phyloP scores from a whole-genome alignment of 1,140 invertebrate genomes.

The Zelostemma sp. region DNA sequence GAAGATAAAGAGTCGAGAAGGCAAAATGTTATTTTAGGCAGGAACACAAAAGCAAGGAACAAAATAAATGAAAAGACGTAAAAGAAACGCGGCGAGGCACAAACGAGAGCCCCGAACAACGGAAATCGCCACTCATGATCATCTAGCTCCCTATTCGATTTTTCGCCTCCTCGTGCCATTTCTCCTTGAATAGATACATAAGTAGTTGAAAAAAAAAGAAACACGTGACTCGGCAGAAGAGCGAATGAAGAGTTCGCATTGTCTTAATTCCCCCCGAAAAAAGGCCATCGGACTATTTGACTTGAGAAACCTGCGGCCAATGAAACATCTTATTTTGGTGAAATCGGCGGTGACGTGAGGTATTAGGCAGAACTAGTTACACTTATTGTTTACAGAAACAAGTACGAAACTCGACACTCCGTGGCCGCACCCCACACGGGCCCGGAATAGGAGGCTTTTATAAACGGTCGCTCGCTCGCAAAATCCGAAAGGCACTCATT shows the following conservation, averaged over 20 bases:
- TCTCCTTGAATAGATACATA: neutral
- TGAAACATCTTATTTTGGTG: conserved; percentile 1
- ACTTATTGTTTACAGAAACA: conserved; percentile 54
- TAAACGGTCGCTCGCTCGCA: conserved; percentile 50
- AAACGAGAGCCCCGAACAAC: conserved; percentile 20
- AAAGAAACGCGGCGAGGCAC: conserved; percentile 13
- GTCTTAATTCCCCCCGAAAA: too few relatives aligned
- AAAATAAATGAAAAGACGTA: conserved; percentile 12
- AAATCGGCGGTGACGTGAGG: conserved; percentile 1
- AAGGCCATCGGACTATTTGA: too few relatives aligned
- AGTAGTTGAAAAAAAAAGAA: neutral
- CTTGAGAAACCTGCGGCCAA: too few relatives aligned
- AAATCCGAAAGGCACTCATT: conserved; percentile 57
- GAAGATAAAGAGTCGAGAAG: conserved; percentile 29
- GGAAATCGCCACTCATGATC: conserved; percentile 13
- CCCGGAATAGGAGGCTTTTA: conserved; percentile 33
- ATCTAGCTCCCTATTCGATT: conserved; percentile 8
- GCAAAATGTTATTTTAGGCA: conserved; percentile 38
- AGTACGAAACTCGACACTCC: conserved; percentile 55
- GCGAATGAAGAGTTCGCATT: too few relatives aligned
- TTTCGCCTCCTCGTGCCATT: conserved; percentile 12
- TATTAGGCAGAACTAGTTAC: conserved; percentile 25
- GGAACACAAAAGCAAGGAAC: conserved; percentile 28
- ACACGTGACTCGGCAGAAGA: conserved; percentile 1
- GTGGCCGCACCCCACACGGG: conserved; percentile 24